Evolutionary conservation across 2,888 invertebrate genomes (phyloP), one percentile per base, ranked within the genome.

Genomic region (Thymelicus sylvestris): DNA sequence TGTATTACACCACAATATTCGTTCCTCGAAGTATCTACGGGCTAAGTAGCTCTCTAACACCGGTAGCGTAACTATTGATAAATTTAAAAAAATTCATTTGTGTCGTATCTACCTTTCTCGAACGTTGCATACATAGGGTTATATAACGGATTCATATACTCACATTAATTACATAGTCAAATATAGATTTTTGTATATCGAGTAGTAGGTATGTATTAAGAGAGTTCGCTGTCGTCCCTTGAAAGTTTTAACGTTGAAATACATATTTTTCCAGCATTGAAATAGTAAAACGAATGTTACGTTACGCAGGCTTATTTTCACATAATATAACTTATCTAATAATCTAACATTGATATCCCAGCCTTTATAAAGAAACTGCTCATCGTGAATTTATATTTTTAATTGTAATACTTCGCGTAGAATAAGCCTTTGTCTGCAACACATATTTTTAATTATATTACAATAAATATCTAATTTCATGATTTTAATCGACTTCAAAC

Each of bases 181-280:
- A 47, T 65, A 73, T 71, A 70, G 52, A 64, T 13, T 63, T 60
- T 71, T 72, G 44, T 55, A 71, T 57, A 67, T 71, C 67, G 69
- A 61, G 61, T 71, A 68, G 63, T 15, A 15, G 15, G 63, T 59
- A 59, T 5, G 31, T 31, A 55, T 61, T 67, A 48, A 38, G 50
- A 63, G 77, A 80, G 86, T 86, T 88, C 87, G 87, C 87, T 90
- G 85, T 89, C 89, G 92, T 88, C 90, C 86, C 75, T 76, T 70
- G 71, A 69, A 74, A 77, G 55, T 66, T 67, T 74, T 61, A 52
- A 66, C 12, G 50, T 65, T 44, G 10, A 67, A 64, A 59, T 66
- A 74, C 75, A 75, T 67, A 74, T 78, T 78, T 78, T 72, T 76
- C 74, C 82, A 77, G 73, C 75, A 77, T 81, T 82, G 76, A 84